These are phyloP conservation scores for Zonotrichia albicollis DNA, from an alignment of 2,797 vertebrate species.

Conservation along the genomic window DNA sequence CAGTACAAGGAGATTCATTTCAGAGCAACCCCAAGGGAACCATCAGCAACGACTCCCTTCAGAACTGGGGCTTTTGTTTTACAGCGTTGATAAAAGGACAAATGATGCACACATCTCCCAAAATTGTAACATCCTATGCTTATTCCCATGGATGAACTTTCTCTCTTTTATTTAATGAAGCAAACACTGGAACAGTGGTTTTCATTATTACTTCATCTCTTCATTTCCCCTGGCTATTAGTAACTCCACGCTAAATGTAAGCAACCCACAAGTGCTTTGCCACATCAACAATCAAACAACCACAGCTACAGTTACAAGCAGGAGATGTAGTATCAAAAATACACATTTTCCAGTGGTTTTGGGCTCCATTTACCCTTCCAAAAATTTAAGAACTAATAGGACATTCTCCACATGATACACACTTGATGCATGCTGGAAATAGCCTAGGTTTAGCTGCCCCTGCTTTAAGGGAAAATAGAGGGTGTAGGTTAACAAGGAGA, in stretches of 20 bases:
- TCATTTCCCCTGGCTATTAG: not conserved
- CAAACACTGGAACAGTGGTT: not conserved
- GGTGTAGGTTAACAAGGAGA: not conserved
- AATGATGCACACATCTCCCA: not conserved
- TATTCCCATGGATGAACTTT: not conserved
- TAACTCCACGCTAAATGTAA: not conserved
- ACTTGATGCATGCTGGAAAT: not conserved
- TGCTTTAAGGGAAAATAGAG: not conserved
- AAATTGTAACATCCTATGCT: not conserved
- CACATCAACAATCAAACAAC: not conserved
- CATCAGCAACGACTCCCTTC: not conserved
- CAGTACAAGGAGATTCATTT: not conserved
- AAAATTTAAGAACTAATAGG: not conserved
- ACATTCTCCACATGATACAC: not conserved
- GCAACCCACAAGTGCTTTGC: not conserved
- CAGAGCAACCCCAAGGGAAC: not conserved
- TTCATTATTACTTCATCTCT: not conserved
- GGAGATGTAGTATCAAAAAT: not conserved
- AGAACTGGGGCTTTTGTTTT: not conserved
- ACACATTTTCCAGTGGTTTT: not conserved
- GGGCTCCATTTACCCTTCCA: not conserved
- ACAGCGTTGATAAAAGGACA: not conserved
- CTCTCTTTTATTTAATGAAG: not conserved
- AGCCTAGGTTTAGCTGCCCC: not conserved
- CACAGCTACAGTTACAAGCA: not conserved